Evolutionary conservation across 2,113 vertebrate genomes (phyloP), one percentile per base, ranked within the genome.

Genomic region (Emydura subglobosa): DNA sequence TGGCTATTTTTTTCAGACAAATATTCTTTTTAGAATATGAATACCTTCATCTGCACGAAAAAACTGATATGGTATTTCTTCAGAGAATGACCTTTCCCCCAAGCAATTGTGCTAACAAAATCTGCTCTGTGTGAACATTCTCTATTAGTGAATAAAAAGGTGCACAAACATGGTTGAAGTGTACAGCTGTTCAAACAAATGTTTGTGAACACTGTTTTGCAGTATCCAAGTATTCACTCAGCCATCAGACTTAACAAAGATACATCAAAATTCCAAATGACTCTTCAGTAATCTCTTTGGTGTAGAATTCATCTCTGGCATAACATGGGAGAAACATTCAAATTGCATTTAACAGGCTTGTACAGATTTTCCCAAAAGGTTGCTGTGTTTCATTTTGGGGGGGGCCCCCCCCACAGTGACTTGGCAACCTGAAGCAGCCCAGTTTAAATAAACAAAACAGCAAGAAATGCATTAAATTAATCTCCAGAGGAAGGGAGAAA

Each of bases 21-120:
- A 7, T 4, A 6, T 29, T 78, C 21, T 12, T 27, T 3, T 31
- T 47, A 31, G 0, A 53, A 74, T 81, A 47, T 47, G 86, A 91
- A 5, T 9, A 3, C 25, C 12, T 27, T 65, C 24, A 5, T 2
- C 55, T 4, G 3, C 34, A 4, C 11, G 5, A 24, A 3, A 25
- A 14, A 13, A 11, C 25, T 44, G 12, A 3, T 14, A 78, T 78
- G 42, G 17, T 47, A 29, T 47, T 78, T 47, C 3, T 47, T 78
- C 12, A 47, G 74, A 27, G 22, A 47, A 44, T 47, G 13, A 39
- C 65, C 72, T 78, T 44, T 16, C 42, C 25, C 72, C 7, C 24
- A 78, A 78, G 44, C 39, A 78, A 27, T 27, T 44, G 24, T 11
- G 10, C 7, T 14, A 44, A 76, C 24, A 44, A 76, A 47, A 78